Evolutionary conservation across 2,113 vertebrate genomes (phyloP).

Genomic region (Rousettus leschenaultii): DNA sequence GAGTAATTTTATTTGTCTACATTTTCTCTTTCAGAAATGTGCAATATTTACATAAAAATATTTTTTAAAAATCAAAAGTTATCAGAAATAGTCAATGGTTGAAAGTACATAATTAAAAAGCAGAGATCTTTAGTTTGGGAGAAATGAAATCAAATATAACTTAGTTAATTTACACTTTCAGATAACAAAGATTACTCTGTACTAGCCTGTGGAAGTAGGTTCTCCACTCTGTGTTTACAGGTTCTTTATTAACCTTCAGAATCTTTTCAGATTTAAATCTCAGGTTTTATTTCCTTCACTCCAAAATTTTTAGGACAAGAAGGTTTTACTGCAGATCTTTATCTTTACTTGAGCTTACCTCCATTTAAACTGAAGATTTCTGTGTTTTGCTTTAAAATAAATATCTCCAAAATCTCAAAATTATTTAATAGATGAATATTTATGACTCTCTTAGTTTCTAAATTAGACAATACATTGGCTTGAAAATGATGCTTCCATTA

Average conservation of each 20-base stretch:
- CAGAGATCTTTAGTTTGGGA: not conserved
- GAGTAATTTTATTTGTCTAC: not conserved
- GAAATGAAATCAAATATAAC: not conserved
- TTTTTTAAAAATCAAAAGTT: not conserved
- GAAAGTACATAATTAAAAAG: too few relatives aligned
- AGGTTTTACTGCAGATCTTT: not conserved
- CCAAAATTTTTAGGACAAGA: not conserved
- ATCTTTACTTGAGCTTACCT: not conserved
- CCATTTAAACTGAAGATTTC: not conserved
- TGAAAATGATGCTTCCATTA: slow-evolving; percentile 4
- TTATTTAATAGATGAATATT: slow-evolving; percentile 25
- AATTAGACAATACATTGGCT: not conserved
- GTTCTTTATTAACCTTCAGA: not conserved
- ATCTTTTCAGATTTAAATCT: not conserved
- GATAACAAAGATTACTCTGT: not conserved
- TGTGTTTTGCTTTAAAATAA: not conserved
- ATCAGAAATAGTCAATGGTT: too few relatives aligned
- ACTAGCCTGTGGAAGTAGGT: not conserved
- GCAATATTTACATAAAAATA: not conserved
- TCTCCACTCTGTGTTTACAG: not conserved
- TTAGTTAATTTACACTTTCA: not conserved
- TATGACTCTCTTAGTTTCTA: not conserved
- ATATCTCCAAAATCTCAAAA: not conserved
- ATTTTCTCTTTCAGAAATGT: not conserved
- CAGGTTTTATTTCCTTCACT: not conserved